Percentiles rank a stretch among this genome's conserved stretches.
Evolutionary conservation across 2,888 invertebrate genomes (phyloP).

Genomic region (Anodontia alba): DNA sequence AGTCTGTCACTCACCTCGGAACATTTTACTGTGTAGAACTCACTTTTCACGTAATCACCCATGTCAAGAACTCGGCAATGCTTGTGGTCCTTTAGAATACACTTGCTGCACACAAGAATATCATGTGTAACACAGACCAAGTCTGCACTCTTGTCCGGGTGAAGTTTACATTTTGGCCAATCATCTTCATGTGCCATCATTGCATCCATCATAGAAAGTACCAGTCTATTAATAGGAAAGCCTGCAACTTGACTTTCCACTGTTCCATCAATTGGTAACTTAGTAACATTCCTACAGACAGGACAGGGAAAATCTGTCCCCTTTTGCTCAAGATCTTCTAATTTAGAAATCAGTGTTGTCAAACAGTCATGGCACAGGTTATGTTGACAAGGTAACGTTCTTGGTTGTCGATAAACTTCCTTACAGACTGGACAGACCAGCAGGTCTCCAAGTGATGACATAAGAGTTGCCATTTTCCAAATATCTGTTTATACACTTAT

Average conservation of each 20-base stretch:
- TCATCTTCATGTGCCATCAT: slow-evolving; percentile 58
- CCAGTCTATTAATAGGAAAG: slow-evolving; percentile 59
- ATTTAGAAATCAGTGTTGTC: slow-evolving; percentile 54
- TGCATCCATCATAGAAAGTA: slow-evolving; percentile 64
- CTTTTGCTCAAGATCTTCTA: slow-evolving; percentile 55
- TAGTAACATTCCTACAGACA: slow-evolving; percentile 56
- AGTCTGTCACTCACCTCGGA: slow-evolving; percentile 55
- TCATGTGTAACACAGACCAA: slow-evolving; percentile 61
- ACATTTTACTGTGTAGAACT: slow-evolving; percentile 51
- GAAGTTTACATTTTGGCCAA: slow-evolving; percentile 62
- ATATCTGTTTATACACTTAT: no score
- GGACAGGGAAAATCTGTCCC: slow-evolving; percentile 59
- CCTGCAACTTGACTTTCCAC: slow-evolving; percentile 58
- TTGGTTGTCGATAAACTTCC: slow-evolving; percentile 55
- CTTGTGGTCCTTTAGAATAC: slow-evolving; percentile 53
- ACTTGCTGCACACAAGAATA: slow-evolving; percentile 61
- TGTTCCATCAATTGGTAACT: slow-evolving; percentile 53
- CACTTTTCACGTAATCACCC: slow-evolving; percentile 61
- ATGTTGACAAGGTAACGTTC: slow-evolving; percentile 63
- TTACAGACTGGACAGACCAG: slow-evolving; percentile 61
- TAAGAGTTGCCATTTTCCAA: slow-evolving; percentile 48
- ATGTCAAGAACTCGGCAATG: slow-evolving; percentile 60
- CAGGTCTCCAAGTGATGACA: slow-evolving; percentile 58
- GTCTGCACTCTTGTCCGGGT: slow-evolving; percentile 57
- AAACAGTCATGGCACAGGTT: slow-evolving; percentile 58